Percentiles rank a stretch among this genome's conserved stretches.
These are phyloP conservation scores for Spinus olivaceus DNA, from an alignment of 2,797 vertebrate species.

Conservation along the genomic window DNA sequence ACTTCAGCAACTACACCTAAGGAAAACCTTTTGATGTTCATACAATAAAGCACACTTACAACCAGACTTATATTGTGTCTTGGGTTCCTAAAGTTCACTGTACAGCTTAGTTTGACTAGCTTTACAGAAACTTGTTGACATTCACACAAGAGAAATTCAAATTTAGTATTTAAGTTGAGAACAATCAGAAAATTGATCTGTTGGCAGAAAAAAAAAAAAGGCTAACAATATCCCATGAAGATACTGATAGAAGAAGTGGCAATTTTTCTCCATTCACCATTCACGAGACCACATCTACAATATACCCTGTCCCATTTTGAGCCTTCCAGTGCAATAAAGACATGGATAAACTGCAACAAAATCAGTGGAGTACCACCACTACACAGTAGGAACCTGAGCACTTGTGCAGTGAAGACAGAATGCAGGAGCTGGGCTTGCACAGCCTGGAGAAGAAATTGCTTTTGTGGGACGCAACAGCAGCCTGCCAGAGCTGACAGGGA, in stretches of 20 bases:
- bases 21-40: background rate
- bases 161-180: background rate
- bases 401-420: background rate
- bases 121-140: background rate
- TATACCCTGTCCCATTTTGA: background rate
- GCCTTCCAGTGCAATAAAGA: background rate
- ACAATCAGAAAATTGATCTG: background rate
- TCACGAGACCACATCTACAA: background rate
- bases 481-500: background rate
- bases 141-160: background rate
- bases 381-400: accelerated
- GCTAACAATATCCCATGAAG: background rate
- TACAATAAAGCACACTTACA: background rate
- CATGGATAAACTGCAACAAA: background rate
- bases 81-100: background rate
- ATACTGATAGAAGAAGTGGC: background rate
- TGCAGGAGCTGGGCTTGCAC: background rate
- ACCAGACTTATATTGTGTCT: background rate
- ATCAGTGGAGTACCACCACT: background rate
- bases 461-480: background rate
- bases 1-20: background rate
- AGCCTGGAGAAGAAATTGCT: background rate
- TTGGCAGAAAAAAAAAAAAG: background rate
- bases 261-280: background rate
- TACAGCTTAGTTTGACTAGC: background rate